Evolutionary conservation across 2,113 vertebrate species (phyloP).

Genomic region (Rhinichthys klamathensis): DNA sequence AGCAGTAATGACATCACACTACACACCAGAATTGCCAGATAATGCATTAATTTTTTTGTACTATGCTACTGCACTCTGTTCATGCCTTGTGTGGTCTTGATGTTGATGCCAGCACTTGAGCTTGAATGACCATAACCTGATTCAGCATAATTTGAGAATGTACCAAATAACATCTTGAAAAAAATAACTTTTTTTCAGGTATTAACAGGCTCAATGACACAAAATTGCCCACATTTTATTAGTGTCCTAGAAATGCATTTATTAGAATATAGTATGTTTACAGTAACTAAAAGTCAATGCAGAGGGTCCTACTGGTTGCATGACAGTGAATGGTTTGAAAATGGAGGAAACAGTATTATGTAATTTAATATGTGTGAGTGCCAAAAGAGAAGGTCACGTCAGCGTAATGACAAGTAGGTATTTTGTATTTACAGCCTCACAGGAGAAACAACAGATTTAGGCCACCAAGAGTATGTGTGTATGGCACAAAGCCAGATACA

Average conservation of each 20-base stretch:
- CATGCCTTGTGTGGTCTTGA: neutral
- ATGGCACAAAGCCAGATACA: conserved; percentile 18
- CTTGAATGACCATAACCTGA: neutral
- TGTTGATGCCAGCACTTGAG: neutral
- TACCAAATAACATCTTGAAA: neutral
- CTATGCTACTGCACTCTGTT: neutral
- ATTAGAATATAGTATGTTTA: neutral
- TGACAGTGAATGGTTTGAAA: neutral
- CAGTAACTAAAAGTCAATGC: neutral
- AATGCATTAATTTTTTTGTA: neutral
- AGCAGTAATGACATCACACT: conserved; percentile 7
- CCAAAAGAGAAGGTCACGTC: neutral
- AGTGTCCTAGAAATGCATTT: too few relatives aligned
- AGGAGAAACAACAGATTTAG: conserved; percentile 17
- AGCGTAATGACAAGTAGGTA: neutral
- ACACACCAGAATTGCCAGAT: neutral
- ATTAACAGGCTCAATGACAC: too few relatives aligned
- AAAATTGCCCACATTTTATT: too few relatives aligned
- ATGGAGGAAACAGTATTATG: neutral
- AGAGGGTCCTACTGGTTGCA: neutral
- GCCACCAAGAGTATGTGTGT: conserved; percentile 35
- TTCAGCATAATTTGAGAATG: neutral
- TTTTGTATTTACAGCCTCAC: conserved; percentile 31
- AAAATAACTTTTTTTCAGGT: too few relatives aligned
- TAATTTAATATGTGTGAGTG: neutral